Base-by-base conservation (phyloP, 2,113 vertebrate genomes). In the Azemiops feae region DNA sequence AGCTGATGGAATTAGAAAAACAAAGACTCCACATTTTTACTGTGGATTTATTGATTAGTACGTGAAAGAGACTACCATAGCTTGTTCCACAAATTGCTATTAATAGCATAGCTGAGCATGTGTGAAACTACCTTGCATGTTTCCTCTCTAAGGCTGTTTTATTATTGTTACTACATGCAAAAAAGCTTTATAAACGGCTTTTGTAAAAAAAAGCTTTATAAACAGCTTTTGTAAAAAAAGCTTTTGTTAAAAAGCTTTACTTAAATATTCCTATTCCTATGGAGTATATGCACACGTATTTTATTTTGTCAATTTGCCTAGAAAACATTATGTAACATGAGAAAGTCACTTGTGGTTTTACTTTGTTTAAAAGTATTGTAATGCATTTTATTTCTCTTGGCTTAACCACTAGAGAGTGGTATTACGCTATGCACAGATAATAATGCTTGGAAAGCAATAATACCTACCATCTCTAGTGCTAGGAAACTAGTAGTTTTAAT, bases 381-480 rank as follows among this genome's bases (percentile, higher is more conserved):
- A 50, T 64, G 8, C 16, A 25, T 90, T 69, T 30, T 69, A 27
- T 81, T 81, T 11, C 27, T 34, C 23, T 50, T 87, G 52, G 22
- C 20, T 89, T 89, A 34, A 22, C 92, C 92, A 89, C 92, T 92
- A 89, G 92, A 81, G 92, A 85, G 87, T 92, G 87, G 27, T 85
- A 81, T 85, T 85, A 92, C 10, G 39, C 16, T 52, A 18, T 50
- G 30, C 52, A 87, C 16, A 58, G 3, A 86, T 85, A 47, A 43
- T 34, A 20, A 60, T n/a, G 58, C 47, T 39, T 50, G 57, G 9
- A 69, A 43, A 90, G 50, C n/a, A 53, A 54, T 34, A 18, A 14
- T 11, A 53, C 7, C 53, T 27, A 18, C 39, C 23, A 23, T 10
- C 23, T n/a, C 52, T 92, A 64, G n/a, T 64, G 22, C 14, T 50